A percentile compares a stretch with the other conserved stretches of the same genome.
Evolutionary conservation across 1,140 invertebrate species (phyloP).

Genomic region (Pseudomyrmex flavicornis): DNA sequence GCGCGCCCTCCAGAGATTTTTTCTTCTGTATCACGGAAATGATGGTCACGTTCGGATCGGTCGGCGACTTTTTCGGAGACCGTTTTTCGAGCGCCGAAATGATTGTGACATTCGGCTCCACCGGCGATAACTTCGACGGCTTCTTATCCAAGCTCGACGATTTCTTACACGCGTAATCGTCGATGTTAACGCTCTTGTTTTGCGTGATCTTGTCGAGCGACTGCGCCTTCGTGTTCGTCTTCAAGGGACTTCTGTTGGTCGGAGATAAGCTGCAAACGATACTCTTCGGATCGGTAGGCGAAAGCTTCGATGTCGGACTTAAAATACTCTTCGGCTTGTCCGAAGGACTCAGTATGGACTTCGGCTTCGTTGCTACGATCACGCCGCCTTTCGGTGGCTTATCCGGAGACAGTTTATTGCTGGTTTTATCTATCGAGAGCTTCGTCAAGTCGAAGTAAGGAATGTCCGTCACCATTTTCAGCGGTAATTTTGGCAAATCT

Average conservation of each 20-base stretch:
- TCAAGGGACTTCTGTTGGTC: constrained; percentile 76
- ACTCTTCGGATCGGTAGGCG: constrained; percentile 75
- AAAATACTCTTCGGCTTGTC: constrained; percentile 78
- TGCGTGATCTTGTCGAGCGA: constrained; percentile 68
- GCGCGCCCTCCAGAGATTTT: constrained; percentile 73
- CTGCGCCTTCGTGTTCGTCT: constrained; percentile 62
- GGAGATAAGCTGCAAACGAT: constrained; percentile 73
- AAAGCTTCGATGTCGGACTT: constrained; percentile 79
- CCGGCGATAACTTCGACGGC: constrained; percentile 75
- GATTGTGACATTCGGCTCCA: constrained; percentile 79
- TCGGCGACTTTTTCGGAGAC: constrained; percentile 74
- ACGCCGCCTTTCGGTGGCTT: constrained; percentile 78
- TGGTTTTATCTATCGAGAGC: constrained; percentile 71
- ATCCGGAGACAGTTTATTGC: constrained; percentile 73
- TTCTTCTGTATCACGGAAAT: constrained; percentile 81
- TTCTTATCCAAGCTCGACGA: constrained; percentile 80
- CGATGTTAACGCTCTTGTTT: constrained; percentile 66
- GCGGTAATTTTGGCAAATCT: constrained; percentile 81
- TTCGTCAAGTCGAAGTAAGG: constrained; percentile 84
- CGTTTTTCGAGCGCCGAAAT: constrained; percentile 76
- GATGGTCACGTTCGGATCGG: constrained; percentile 80
- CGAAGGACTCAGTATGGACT: constrained; percentile 77
- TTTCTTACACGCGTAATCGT: constrained; percentile 71
- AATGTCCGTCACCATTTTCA: constrained; percentile 85
- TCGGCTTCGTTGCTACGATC: constrained; percentile 78